These are phyloP conservation scores for Drosophila recens DNA, from an alignment of 2,888 invertebrate species.

Conservation along the genomic window DNA sequence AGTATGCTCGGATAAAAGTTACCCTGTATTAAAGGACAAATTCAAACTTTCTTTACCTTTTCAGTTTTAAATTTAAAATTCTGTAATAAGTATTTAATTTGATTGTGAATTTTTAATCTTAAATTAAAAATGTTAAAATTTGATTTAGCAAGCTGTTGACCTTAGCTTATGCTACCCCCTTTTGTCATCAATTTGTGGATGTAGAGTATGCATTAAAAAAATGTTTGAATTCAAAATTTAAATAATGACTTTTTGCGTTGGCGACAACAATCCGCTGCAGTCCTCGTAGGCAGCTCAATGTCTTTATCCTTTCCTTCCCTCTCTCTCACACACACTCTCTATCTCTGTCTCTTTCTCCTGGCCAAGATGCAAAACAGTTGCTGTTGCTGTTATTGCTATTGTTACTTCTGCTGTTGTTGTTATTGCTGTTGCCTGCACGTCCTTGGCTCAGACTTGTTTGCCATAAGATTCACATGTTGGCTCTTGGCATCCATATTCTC, in stretches of 20 bases:
- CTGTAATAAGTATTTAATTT: background rate
- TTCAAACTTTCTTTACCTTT: background rate
- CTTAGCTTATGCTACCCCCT: background rate
- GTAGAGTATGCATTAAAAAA: conserved; percentile 18
- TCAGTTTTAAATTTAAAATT: background rate
- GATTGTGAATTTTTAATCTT: no score
- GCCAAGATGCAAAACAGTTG: conserved; percentile 56
- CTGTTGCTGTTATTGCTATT: conserved; percentile 42
- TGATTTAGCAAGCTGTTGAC: background rate
- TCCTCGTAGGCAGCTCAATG: conserved; percentile 2
- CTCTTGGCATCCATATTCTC: conserved; percentile 34
- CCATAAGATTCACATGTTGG: conserved; percentile 55
- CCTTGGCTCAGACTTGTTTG: conserved; percentile 41
- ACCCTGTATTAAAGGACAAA: background rate
- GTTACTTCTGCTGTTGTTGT: conserved; percentile 5
- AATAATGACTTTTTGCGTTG: conserved; percentile 47
- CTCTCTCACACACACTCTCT: background rate
- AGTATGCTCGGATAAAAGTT: background rate
- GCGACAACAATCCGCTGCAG: conserved; percentile 37
- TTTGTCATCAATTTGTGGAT: background rate
- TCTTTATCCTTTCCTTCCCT: background rate
- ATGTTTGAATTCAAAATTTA: conserved; percentile 34
- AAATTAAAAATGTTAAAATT: no score
- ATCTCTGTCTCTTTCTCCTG: background rate
- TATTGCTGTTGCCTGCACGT: conserved; percentile 8